Conservation (phyloP, 92 coral and sea anemone species). For the Muricea muricata region DNA sequence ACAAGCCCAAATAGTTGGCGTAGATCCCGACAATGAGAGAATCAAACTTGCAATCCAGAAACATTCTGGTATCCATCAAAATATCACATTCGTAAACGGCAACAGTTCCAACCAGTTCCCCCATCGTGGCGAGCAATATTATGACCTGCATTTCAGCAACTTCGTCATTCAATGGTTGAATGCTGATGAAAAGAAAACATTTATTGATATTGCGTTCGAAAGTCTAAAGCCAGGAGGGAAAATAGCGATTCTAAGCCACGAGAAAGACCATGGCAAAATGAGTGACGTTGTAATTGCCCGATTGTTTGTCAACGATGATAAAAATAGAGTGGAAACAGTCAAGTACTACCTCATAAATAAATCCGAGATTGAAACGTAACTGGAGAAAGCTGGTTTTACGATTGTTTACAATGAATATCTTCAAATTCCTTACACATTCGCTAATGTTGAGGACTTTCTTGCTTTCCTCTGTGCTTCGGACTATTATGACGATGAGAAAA, state of each 20-base stretch:
- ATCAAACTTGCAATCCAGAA: not conserved
- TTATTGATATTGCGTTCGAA: not conserved
- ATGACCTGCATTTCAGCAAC: not conserved
- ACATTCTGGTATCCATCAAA: not conserved
- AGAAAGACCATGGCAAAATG: not conserved
- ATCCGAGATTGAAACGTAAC: not conserved
- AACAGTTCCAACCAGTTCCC: not conserved
- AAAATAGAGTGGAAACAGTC: not conserved
- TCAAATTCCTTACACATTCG: not conserved
- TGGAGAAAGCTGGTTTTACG: not conserved
- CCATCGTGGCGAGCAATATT: not conserved
- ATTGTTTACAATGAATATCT: not conserved
- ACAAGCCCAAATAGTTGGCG: not conserved
- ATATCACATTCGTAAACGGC: not conserved
- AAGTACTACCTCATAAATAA: not conserved
- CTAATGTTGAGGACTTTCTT: not conserved
- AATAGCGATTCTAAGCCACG: not conserved
- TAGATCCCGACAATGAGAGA: not conserved
- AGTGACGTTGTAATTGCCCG: not conserved
- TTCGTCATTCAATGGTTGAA: not conserved
- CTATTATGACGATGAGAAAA: not conserved
- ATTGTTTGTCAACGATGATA: not conserved
- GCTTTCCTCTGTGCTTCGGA: not conserved
- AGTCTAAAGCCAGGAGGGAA: not conserved
- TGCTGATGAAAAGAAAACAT: not conserved